Evolutionary conservation across 2,113 vertebrate genomes (phyloP).

Genomic region (Passerina amoena): DNA sequence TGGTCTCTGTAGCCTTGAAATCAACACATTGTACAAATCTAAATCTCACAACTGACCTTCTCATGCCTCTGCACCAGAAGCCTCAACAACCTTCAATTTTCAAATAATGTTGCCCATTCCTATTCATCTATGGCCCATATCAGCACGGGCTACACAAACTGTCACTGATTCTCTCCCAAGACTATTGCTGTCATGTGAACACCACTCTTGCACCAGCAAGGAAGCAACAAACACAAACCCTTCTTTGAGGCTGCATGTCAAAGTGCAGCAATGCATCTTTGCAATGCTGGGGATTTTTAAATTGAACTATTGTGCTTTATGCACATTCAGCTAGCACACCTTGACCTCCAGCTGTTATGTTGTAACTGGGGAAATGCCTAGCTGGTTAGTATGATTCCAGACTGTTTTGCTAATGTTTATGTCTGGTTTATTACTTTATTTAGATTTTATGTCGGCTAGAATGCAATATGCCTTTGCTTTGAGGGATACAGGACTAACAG

Average conservation of each 20-base stretch:
- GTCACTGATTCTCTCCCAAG: neutral
- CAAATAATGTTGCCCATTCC: neutral
- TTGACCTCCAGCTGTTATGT: neutral
- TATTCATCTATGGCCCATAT: neutral
- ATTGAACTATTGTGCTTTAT: neutral
- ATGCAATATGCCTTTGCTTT: neutral
- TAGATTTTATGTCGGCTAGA: neutral
- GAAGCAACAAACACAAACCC: neutral
- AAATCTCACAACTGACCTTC: neutral
- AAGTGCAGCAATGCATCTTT: neutral
- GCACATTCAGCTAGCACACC: neutral
- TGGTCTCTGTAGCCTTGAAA: neutral
- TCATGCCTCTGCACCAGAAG: neutral
- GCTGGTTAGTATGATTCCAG: neutral
- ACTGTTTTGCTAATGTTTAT: neutral
- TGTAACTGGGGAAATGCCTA: neutral
- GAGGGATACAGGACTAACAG: neutral
- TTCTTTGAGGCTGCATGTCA: neutral
- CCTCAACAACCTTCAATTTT: neutral
- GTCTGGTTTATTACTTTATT: neutral
- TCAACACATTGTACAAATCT: neutral
- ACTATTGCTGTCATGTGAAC: neutral
- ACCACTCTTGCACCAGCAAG: fast-evolving
- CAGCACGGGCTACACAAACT: neutral
- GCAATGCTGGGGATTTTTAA: neutral